Percentiles rank a stretch among this genome's conserved stretches.
phyloP scores from a whole-genome alignment of 1,140 invertebrate genomes.

The Bombus confusus region DNA sequence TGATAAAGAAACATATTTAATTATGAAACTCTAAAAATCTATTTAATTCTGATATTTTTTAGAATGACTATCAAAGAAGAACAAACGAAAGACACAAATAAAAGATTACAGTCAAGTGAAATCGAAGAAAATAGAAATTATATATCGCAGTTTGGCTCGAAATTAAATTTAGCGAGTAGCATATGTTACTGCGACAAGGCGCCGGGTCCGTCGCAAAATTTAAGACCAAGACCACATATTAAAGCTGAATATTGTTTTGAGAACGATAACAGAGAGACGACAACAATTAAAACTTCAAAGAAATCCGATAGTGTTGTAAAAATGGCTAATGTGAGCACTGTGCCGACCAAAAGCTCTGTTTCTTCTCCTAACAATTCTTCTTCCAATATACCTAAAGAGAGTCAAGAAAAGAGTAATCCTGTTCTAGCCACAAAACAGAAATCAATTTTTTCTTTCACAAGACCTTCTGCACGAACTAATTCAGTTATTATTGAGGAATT shows the following conservation, averaged over 20 bases:
- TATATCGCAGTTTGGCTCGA: background rate
- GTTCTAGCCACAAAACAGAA: conserved; percentile 5
- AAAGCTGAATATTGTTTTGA: conserved; percentile 66
- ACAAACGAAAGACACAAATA: background rate
- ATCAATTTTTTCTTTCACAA: conserved; percentile 61
- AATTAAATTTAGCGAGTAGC: conserved; percentile 18
- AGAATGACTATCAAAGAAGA: conserved; percentile 74
- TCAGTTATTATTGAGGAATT: conserved; percentile 68
- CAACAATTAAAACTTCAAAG: background rate
- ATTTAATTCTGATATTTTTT: background rate
- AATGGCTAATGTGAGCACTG: background rate
- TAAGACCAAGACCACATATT: conserved; percentile 63
- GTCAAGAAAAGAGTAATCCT: background rate
- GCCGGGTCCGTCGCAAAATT: conserved; percentile 62
- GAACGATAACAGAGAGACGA: background rate
- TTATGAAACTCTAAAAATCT: background rate
- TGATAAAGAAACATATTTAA: background rate
- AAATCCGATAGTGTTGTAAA: background rate
- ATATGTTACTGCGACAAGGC: conserved; percentile 71
- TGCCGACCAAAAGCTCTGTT: background rate
- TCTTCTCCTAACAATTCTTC: background rate
- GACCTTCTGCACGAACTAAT: conserved; percentile 1
- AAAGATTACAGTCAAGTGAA: background rate
- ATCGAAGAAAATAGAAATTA: background rate
- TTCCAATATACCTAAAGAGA: background rate